Evolutionary conservation across 1,140 invertebrate genomes (phyloP).

Genomic region (Lucilia cuprina): DNA sequence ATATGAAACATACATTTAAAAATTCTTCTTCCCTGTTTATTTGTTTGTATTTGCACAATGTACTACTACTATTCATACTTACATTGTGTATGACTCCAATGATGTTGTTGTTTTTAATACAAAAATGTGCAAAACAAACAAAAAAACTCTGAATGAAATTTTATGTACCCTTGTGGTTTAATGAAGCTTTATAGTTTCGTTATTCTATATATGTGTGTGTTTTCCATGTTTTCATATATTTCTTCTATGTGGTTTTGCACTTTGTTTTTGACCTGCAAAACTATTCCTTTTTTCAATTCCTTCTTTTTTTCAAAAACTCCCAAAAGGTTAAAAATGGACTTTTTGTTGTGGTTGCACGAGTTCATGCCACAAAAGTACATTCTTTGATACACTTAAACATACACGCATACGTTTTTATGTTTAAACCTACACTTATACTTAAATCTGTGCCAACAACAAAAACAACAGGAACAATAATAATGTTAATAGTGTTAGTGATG

Average conservation of each 20-base stretch:
- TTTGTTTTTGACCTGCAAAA: constrained; percentile 8
- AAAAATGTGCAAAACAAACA: neutral
- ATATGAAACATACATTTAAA: neutral
- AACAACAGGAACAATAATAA: neutral
- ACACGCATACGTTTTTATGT: neutral
- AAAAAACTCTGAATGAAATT: neutral
- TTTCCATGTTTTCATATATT: neutral
- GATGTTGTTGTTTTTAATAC: neutral
- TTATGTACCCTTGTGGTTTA: neutral
- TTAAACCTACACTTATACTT: neutral
- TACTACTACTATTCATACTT: neutral
- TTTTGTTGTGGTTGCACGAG: neutral
- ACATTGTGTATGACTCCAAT: too few species aligned
- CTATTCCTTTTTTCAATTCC: neutral
- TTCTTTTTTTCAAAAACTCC: neutral
- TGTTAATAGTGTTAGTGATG: neutral
- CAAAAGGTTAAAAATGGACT: constrained; percentile 7
- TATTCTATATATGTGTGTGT: neutral
- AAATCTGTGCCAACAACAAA: neutral
- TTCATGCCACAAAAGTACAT: neutral
- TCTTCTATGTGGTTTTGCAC: neutral
- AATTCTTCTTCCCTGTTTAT: neutral
- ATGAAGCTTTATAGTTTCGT: neutral
- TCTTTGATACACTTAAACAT: neutral
- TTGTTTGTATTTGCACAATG: neutral